Conservation (phyloP, 2,888 invertebrate species). For the Drosophila infuscata region DNA sequence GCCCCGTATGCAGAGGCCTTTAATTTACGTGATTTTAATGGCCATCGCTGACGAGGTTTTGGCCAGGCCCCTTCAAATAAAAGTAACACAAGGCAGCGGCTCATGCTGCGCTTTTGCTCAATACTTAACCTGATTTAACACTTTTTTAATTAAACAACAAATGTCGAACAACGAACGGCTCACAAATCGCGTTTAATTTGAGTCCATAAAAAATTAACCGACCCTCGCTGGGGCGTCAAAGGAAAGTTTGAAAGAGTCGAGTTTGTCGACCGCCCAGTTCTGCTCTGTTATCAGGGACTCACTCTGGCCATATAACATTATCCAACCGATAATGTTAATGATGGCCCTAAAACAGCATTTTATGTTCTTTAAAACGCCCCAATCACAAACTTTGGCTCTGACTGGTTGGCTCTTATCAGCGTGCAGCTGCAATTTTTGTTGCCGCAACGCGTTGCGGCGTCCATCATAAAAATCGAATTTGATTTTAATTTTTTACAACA, state of each 20-base stretch:
- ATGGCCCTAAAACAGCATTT: constrained; percentile 64
- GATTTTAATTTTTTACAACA: constrained; percentile 72
- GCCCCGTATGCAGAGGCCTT: constrained; percentile 43
- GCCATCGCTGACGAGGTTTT: constrained; percentile 42
- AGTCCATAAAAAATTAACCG: constrained; percentile 54
- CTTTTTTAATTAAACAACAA: constrained; percentile 71
- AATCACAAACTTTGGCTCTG: constrained; percentile 46
- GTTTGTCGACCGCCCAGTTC: constrained; percentile 35
- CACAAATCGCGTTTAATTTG: constrained; percentile 69
- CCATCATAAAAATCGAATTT: constrained; percentile 64
- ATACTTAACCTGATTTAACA: constrained; percentile 72
- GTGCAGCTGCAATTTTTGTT: constrained; percentile 64
- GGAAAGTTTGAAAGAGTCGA: constrained; percentile 54
- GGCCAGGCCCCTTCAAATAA: constrained; percentile 46
- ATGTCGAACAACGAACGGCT: constrained; percentile 33
- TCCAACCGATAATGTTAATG: constrained; percentile 73
- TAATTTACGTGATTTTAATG: constrained; percentile 70
- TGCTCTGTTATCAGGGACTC: constrained; percentile 30
- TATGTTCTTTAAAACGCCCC: constrained; percentile 55
- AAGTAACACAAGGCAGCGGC: constrained; percentile 11
- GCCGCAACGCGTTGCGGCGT: constrained; percentile 38
- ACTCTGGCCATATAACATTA: constrained; percentile 5
- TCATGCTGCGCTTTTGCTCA: constrained; percentile 72
- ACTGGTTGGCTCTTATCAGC: constrained; percentile 11
- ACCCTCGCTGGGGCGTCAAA: constrained; percentile 55